Base-by-base conservation (phyloP, 2,888 invertebrate genomes). In the Tiliacea aurago region DNA sequence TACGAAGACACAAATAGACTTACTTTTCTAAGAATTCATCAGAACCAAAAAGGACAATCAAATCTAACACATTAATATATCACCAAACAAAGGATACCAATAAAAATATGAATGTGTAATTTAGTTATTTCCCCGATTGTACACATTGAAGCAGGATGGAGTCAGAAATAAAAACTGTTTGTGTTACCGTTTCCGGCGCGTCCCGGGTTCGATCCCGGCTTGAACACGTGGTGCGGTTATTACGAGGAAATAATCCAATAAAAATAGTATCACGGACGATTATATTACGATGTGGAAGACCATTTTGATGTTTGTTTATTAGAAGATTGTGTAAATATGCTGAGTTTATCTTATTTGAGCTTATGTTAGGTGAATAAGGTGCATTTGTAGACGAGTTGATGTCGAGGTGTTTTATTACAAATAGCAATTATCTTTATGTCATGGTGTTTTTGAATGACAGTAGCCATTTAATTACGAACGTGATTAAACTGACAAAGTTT, bases 131-230 rank as follows among this genome's bases (percentile, higher is more conserved):
- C 74, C 71, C 65, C 82, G 76, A 86, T 84, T 80, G 87, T 87
- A 85, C 82, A 78, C 73, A 83, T 71, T 63, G 78, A 78, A 87
- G 89, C 93, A 93, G 93, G 93, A 94, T 93, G 95, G 92, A 93
- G 94, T 94, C 95, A 93, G 93, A 96, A 96, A 96, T 96, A 96
- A 96, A 95, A 95, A 95, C 88, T 96, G 96, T 96, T 96, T 95
- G 95, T 94, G 91, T 95, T 94, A 95, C 88, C 90, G 90, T 94
- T 95, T 96, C 96, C 96, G 95, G 95, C 90, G 90, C 88, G 93
- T 93, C 93, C 91, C 91, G 91, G 91, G 92, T 94, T 93, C 92
- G 92, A 90, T 85, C 85, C 92, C 92, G 90, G 79, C 73, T 84
- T 80, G 82, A 89, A 90, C 95, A 94, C 95, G 95, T 94, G 95